Evolutionary conservation across 2,888 invertebrate genomes (phyloP), one percentile per base, ranked within the genome.

Genomic region (Mimas tiliae): DNA sequence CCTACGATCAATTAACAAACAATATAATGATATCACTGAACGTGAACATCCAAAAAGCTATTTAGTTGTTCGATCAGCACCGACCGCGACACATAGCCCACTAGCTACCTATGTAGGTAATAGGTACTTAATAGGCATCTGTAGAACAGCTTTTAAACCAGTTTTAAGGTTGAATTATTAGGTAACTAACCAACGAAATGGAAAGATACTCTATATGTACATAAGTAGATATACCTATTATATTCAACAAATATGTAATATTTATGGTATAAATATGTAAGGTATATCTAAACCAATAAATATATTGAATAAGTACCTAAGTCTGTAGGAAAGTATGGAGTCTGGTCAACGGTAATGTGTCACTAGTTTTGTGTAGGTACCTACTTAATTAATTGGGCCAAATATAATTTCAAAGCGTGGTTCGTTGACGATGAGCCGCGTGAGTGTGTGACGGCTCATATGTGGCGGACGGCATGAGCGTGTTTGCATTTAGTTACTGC

Each of bases 401-500:
- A 63, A 58, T 58, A 42, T 58, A 42, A 58, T 58, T 58, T 19
- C 12, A 19, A 58, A 38, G 6, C 55, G 38, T 55, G 55, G 34
- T 53, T 12, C 1, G 55, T 34, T 2, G 55, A n/a, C 34, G 55
- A 11, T 8, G 16, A 16, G 9, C 34, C 8, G n/a, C 33, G 53
- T 14, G 21, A 52, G 51, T 38, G 38, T 34, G 34, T 34, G 55
- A 38, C 8, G 34, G 33, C n/a, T n/a, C n/a, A n/a, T n/a, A 7
- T 33, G 33, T n/a, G 6, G 8, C n/a, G 7, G n/a, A 34, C 11
- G 16, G 42, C 38, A n/a, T n/a, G n/a, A 19, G 42, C 19, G 42
- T 42, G 38, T 80, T 78, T 81, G 79, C 80, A 79, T 80, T 77
- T 68, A 73, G 73, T 76, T 45, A 69, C 72, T 67, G 74, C 72